phyloP scores from a whole-genome alignment of 2,113 vertebrate genomes.

The Actenoides lindsayi region DNA sequence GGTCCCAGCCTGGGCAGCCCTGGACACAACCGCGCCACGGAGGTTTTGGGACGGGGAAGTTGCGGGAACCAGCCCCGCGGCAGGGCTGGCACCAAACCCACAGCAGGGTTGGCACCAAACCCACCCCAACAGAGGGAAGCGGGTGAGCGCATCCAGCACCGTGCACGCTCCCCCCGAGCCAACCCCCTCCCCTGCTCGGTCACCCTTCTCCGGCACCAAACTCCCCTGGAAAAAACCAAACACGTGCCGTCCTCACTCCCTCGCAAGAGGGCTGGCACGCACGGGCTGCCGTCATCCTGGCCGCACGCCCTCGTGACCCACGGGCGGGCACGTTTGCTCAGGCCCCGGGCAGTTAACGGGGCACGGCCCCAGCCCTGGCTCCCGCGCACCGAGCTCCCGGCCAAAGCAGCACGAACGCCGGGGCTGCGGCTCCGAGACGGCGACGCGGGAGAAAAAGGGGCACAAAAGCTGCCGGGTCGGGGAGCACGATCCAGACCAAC shows the following conservation, averaged over 20 bases:
- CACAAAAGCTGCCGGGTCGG: neutral
- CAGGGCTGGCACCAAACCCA: neutral
- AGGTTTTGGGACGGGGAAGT: neutral
- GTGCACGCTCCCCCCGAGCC: accelerated
- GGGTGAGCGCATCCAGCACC: neutral
- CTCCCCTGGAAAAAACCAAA: neutral
- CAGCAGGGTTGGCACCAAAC: neutral
- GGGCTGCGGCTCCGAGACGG: neutral
- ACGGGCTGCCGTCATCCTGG: accelerated
- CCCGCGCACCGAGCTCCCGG: accelerated
- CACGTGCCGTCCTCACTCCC: accelerated
- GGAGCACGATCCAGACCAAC: neutral
- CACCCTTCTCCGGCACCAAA: neutral
- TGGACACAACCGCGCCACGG: accelerated
- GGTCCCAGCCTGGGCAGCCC: neutral
- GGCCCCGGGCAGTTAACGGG: neutral
- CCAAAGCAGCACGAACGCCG: neutral
- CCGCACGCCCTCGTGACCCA: neutral
- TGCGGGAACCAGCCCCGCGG: neutral
- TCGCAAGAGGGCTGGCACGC: accelerated
- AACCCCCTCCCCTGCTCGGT: accelerated
- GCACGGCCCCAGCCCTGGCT: neutral
- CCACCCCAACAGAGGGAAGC: accelerated
- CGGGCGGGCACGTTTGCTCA: neutral
- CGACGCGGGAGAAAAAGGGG: neutral